Evolutionary conservation across 2,888 invertebrate species (phyloP).

Genomic region (Invenusta paracnida): DNA sequence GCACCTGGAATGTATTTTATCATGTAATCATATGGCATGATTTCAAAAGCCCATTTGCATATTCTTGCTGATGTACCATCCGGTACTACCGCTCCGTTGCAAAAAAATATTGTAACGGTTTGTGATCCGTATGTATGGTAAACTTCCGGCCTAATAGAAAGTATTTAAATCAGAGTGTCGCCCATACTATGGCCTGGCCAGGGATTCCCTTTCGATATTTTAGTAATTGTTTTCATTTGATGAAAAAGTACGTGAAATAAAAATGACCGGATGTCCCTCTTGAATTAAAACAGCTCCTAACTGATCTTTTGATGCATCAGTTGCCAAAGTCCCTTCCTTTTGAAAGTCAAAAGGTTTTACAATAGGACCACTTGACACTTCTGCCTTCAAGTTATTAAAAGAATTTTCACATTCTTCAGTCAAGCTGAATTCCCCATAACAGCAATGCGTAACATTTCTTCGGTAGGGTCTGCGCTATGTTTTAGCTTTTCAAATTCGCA

Average conservation of each 20-base stretch:
- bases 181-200: slow-evolving; percentile 17
- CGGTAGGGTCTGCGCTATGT: neutral
- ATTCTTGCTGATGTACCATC: slow-evolving; percentile 31
- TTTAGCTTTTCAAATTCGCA: neutral
- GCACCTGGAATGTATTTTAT: neutral
- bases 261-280: slow-evolving; percentile 36
- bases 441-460: neutral
- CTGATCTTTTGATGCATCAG: slow-evolving; percentile 34
- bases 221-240: slow-evolving; percentile 3
- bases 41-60: slow-evolving; percentile 31
- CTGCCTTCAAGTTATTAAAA: slow-evolving; percentile 38
- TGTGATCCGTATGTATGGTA: slow-evolving; percentile 24
- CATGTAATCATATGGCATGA: slow-evolving; percentile 17
- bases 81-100: slow-evolving; percentile 5
- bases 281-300: slow-evolving; percentile 27
- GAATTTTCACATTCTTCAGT: slow-evolving; percentile 37
- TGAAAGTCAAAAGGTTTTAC: slow-evolving; percentile 34
- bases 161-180: neutral
- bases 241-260: neutral
- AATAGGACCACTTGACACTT: slow-evolving; percentile 31
- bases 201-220: neutral
- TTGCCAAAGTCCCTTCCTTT: slow-evolving; percentile 38
- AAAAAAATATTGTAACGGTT: slow-evolving; percentile 35
- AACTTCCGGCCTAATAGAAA: slow-evolving; percentile 26
- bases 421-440: no score